Percentiles rank a stretch among this genome's conserved stretches.
Conservation (phyloP, 2,797 vertebrate species). For the Neosalanx taihuensis region DNA sequence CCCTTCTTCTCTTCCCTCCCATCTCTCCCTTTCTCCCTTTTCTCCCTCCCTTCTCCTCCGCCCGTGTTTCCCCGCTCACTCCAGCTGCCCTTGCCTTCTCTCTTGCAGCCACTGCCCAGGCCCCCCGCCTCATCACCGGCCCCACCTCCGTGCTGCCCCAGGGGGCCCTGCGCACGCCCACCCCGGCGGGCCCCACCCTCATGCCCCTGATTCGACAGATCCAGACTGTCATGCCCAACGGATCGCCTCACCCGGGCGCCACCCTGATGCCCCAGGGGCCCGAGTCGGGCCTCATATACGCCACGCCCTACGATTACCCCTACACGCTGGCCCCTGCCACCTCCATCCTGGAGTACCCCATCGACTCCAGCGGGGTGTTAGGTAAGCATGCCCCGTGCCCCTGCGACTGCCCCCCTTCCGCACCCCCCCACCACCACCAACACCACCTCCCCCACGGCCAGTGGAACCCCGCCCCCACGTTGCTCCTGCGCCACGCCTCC, state of each 20-base stretch:
- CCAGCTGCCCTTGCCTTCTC: constrained; percentile 95
- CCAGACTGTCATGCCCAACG: constrained; percentile 91
- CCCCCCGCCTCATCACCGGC: constrained; percentile 87
- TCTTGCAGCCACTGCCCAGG: constrained; percentile 91
- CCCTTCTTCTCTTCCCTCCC: constrained; percentile 62
- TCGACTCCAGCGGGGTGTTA: constrained; percentile 89
- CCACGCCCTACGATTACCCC: constrained; percentile 88
- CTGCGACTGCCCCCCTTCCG: constrained; percentile 43
- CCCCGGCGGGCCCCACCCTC: constrained; percentile 87
- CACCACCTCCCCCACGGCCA: constrained; percentile 40
- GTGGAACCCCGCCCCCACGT: constrained; percentile 51
- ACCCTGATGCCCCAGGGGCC: constrained; percentile 82
- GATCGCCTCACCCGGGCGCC: constrained; percentile 83
- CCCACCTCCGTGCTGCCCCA: constrained; percentile 81
- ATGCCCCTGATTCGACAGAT: constrained; percentile 96
- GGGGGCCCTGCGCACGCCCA: constrained; percentile 82
- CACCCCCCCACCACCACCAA: constrained; percentile 34
- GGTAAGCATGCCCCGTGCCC: constrained; percentile 78
- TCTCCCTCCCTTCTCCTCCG: constrained; percentile 66
- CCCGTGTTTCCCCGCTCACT: constrained; percentile 77
- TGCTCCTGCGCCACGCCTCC: constrained; percentile 52
- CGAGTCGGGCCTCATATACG: constrained; percentile 83
- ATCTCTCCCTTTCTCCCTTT: constrained; percentile 57
- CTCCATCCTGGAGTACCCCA: constrained; percentile 91
- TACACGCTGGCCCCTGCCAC: constrained; percentile 87